These are phyloP conservation scores for Oedothorax gibbosus DNA, from an alignment of 1,140 invertebrate species.

Conservation along the genomic window DNA sequence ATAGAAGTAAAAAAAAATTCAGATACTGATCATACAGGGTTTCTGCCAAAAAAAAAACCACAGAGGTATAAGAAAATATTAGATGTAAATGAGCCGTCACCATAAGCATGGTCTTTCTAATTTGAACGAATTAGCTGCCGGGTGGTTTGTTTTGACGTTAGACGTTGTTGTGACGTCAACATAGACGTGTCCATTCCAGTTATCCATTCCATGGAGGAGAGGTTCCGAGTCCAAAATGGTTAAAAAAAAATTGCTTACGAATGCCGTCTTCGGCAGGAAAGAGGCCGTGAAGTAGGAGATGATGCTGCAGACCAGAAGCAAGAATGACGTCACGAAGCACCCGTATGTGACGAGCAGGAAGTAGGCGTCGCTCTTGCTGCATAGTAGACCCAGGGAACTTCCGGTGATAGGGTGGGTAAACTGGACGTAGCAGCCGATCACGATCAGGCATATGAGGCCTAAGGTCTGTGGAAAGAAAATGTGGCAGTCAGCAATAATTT, in stretches of 20 bases:
- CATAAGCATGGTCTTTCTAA: too few relatives aligned
- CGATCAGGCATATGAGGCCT: slow-evolving; percentile 78
- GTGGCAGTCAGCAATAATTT: too few relatives aligned
- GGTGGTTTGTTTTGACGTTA: neutral
- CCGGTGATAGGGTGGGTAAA: slow-evolving; percentile 21
- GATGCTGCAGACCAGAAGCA: slow-evolving; percentile 79
- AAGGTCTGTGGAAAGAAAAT: slow-evolving; percentile 74
- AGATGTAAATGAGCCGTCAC: too few relatives aligned
- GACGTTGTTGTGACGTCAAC: neutral
- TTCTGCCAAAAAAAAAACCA: too few relatives aligned
- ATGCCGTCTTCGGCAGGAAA: slow-evolving; percentile 84
- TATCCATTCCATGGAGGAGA: too few relatives aligned
- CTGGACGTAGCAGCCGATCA: slow-evolving; percentile 75
- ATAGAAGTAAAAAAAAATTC: too few relatives aligned
- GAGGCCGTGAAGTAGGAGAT: slow-evolving; percentile 81
- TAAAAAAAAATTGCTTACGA: slow-evolving; percentile 76
- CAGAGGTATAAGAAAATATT: too few relatives aligned
- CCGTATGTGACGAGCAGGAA: slow-evolving; percentile 79
- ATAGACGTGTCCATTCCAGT: neutral
- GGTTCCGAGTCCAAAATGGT: neutral
- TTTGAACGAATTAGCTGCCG: too few relatives aligned
- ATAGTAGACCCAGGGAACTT: slow-evolving; percentile 37
- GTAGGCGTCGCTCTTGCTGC: slow-evolving; percentile 75
- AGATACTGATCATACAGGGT: too few relatives aligned
- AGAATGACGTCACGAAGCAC: slow-evolving; percentile 81